Percentiles rank a stretch among this genome's conserved stretches.
Evolutionary conservation across 2,797 vertebrate species (phyloP).

Genomic region (Pseudochromis fuscus): DNA sequence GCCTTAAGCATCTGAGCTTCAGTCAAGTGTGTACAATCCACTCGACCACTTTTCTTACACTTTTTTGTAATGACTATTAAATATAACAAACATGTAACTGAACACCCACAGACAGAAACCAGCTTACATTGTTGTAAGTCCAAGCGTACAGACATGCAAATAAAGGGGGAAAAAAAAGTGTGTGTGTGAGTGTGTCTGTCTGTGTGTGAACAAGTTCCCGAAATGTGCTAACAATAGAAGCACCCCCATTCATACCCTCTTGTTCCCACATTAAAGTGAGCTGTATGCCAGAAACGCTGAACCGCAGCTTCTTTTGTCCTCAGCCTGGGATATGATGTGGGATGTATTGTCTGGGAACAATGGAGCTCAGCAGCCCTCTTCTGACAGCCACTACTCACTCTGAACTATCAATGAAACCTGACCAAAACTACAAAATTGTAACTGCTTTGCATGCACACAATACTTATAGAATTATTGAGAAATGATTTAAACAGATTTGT

Average conservation of each 20-base stretch:
- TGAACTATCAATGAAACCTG: slow-evolving; percentile 30
- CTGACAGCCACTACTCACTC: slow-evolving; percentile 41
- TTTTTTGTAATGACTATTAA: neutral
- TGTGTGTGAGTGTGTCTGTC: neutral
- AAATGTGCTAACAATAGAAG: slow-evolving; percentile 58
- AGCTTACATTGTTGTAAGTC: neutral
- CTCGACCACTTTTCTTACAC: neutral
- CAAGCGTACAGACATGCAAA: neutral
- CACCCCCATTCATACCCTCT: slow-evolving; percentile 31
- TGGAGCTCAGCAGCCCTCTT: slow-evolving; percentile 28
- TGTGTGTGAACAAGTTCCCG: slow-evolving; percentile 47
- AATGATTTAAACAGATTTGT: neutral
- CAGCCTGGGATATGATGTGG: slow-evolving; percentile 59
- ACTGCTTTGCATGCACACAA: slow-evolving; percentile 6
- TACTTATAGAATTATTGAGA: neutral
- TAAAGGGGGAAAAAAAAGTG: neutral
- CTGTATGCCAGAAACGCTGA: slow-evolving; percentile 68
- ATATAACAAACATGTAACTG: neutral
- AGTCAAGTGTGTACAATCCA: neutral
- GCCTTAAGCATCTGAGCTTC: neutral
- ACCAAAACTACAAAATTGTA: slow-evolving; percentile 28
- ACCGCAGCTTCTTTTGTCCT: slow-evolving; percentile 72
- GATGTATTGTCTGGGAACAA: slow-evolving; percentile 67
- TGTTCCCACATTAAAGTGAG: slow-evolving; percentile 49
- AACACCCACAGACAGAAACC: neutral